These are phyloP conservation scores for Galerucella calmariensis DNA, from an alignment of 2,888 invertebrate genomes.

Conservation along the genomic window DNA sequence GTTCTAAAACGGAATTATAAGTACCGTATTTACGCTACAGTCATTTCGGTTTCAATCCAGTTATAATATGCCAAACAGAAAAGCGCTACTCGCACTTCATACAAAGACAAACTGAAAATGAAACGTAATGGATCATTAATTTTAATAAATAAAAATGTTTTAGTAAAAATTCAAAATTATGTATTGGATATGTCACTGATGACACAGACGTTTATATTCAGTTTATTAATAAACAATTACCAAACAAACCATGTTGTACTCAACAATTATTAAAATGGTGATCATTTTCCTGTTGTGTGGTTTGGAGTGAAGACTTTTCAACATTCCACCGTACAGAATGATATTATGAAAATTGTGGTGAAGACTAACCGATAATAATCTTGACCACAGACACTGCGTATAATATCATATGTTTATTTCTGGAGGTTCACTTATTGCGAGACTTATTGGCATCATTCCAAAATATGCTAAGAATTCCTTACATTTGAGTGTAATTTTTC, in stretches of 20 bases:
- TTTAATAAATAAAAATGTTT: too few species aligned
- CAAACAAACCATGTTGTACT: neutral
- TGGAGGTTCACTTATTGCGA: neutral
- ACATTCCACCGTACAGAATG: neutral
- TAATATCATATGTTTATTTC: neutral
- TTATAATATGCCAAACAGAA: too few species aligned
- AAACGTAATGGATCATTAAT: too few species aligned
- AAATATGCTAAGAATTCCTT: neutral
- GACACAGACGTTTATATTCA: too few species aligned
- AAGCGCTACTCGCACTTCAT: too few species aligned
- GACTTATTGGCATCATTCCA: neutral
- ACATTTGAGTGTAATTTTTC: neutral
- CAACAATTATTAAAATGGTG: neutral
- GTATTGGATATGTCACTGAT: too few species aligned
- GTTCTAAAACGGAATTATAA: too few species aligned
- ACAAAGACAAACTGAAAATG: too few species aligned
- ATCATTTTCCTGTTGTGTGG: neutral
- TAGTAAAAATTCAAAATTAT: too few species aligned
- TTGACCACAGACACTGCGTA: neutral
- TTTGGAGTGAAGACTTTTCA: neutral
- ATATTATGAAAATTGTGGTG: neutral
- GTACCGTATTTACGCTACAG: too few species aligned
- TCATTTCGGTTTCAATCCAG: too few species aligned
- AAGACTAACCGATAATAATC: neutral
- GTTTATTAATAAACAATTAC: neutral